These are phyloP conservation scores for Glareola pratincola DNA, from an alignment of 2,113 vertebrate species.

Conservation along the genomic window DNA sequence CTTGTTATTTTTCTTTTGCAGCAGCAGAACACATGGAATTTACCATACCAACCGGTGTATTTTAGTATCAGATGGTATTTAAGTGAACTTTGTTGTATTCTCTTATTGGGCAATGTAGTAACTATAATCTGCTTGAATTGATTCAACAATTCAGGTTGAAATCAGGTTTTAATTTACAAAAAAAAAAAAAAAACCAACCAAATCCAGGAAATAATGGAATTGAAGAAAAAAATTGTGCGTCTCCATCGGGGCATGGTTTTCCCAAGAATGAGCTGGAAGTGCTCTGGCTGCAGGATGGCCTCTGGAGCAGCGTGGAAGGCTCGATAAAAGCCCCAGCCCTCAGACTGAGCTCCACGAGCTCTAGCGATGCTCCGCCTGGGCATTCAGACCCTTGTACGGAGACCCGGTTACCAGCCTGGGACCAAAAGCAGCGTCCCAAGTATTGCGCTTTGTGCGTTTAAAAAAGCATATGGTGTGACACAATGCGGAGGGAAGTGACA, in stretches of 20 bases:
- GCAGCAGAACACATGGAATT: not conserved
- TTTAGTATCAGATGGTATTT: not conserved
- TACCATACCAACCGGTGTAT: not conserved
- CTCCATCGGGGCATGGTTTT: not conserved
- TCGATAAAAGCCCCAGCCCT: not conserved
- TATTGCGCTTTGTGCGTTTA: not conserved
- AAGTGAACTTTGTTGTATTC: not conserved
- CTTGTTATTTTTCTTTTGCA: not conserved
- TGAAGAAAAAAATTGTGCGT: not conserved
- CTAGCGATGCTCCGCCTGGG: not conserved
- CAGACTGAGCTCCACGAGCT: accelerated
- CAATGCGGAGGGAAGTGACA: not conserved
- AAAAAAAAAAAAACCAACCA: too few relatives aligned
- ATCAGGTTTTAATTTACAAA: not conserved
- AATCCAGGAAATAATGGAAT: not conserved
- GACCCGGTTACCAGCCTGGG: not conserved
- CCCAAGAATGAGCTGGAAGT: not conserved
- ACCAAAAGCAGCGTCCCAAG: not conserved
- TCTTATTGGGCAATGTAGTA: not conserved
- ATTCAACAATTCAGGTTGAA: not conserved
- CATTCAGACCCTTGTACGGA: not conserved
- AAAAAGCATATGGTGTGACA: not conserved
- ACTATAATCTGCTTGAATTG: not conserved
- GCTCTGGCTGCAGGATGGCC: not conserved
- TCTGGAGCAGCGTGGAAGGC: accelerated